A percentile compares a stretch with the other conserved stretches of the same genome.
Evolutionary conservation across 2,888 invertebrate species (phyloP).

Genomic region (Actias luna): DNA sequence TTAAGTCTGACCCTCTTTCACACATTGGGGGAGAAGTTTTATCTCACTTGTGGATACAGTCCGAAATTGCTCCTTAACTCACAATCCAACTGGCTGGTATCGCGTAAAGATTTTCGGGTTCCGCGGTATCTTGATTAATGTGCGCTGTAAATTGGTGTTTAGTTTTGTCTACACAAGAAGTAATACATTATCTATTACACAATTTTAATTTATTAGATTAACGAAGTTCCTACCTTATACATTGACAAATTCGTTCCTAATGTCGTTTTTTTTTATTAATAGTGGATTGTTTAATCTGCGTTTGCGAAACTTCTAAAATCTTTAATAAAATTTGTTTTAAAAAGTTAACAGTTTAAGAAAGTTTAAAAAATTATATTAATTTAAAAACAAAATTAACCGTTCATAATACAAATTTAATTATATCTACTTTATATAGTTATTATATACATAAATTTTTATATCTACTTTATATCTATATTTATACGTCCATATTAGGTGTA

Average conservation of each 20-base stretch:
- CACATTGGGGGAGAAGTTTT: slow-evolving; percentile 71
- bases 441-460: too few species aligned
- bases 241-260: not conserved
- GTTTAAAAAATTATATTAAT: too few species aligned
- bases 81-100: slow-evolving; percentile 59
- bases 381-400: too few species aligned
- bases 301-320: too few species aligned
- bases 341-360: too few species aligned
- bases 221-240: not conserved
- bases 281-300: too few species aligned
- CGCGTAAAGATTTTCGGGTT: slow-evolving; percentile 57
- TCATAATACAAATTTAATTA: too few species aligned
- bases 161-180: slow-evolving; percentile 7
- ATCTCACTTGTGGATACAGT: slow-evolving; percentile 67
- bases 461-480: too few species aligned
- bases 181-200: not conserved
- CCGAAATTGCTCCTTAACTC: slow-evolving; percentile 62
- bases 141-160: slow-evolving; percentile 32
- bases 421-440: too few species aligned
- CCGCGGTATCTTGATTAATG: slow-evolving; percentile 58
- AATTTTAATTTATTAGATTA: not conserved
- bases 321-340: too few species aligned
- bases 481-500: too few species aligned
- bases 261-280: not conserved
- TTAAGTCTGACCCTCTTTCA: slow-evolving; percentile 79